A percentile compares a stretch with the other conserved stretches of the same genome.
Conservation (phyloP, 2,113 vertebrate genomes). For the Phoenicopterus ruber region DNA sequence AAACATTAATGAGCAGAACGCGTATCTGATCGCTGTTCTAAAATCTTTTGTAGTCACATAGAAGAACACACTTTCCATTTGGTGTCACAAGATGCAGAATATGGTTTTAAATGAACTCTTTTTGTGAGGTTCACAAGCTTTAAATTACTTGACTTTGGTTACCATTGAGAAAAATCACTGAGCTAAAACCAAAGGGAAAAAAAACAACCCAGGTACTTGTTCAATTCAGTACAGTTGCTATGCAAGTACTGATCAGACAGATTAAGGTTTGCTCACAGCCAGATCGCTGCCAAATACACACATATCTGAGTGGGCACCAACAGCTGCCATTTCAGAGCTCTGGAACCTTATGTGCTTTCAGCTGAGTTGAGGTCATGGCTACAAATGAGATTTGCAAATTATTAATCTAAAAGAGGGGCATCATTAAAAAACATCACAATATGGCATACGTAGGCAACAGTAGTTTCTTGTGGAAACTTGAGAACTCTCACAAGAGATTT, state of each 20-base stretch:
- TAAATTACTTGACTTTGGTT: slow-evolving; percentile 50
- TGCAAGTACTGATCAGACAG: neutral
- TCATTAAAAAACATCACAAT: neutral
- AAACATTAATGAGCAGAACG: slow-evolving; percentile 42
- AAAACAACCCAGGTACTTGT: slow-evolving; percentile 22
- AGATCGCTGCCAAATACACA: neutral
- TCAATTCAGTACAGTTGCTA: neutral
- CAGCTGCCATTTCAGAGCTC: neutral
- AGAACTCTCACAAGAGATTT: neutral
- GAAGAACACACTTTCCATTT: slow-evolving; percentile 65
- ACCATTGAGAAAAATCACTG: slow-evolving; percentile 65
- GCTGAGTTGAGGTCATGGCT: neutral
- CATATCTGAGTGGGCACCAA: neutral
- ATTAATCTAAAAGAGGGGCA: neutral
- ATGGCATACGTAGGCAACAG: neutral
- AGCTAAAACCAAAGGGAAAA: slow-evolving; percentile 11
- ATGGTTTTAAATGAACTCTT: slow-evolving; percentile 53
- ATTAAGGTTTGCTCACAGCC: slow-evolving; percentile 25
- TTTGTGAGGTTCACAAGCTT: slow-evolving; percentile 56
- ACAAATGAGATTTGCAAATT: neutral
- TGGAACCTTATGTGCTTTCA: neutral
- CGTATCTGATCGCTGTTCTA: slow-evolving; percentile 34
- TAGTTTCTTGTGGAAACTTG: neutral
- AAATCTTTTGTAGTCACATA: slow-evolving; percentile 54
- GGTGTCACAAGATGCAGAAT: slow-evolving; percentile 48